A percentile compares a stretch with the other conserved stretches of the same genome.
Evolutionary conservation across 2,888 invertebrate genomes (phyloP).

Genomic region (Caenorhabditis sp.): DNA sequence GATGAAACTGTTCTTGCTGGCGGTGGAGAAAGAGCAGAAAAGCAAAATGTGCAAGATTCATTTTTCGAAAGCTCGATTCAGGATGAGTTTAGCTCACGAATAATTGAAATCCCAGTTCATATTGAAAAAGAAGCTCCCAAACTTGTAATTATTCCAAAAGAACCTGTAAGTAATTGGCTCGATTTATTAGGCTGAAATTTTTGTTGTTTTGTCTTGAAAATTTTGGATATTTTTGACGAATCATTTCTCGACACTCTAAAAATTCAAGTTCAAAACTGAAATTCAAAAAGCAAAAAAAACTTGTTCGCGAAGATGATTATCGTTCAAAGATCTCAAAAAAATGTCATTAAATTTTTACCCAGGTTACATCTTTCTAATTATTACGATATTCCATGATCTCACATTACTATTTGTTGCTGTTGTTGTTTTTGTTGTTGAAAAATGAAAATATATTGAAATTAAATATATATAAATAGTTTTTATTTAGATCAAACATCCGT

Average conservation of each 20-base stretch:
- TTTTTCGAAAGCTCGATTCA: too few relatives aligned
- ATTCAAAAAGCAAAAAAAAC: too few relatives aligned
- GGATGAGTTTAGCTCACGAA: background rate
- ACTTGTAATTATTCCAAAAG: background rate
- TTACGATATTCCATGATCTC: background rate
- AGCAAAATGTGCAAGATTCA: background rate
- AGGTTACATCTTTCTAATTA: too few relatives aligned
- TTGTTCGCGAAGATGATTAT: background rate
- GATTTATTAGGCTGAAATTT: background rate
- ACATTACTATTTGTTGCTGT: background rate
- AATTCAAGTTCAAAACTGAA: background rate
- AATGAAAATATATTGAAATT: background rate
- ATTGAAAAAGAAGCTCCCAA: background rate
- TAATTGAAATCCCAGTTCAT: background rate
- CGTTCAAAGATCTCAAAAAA: background rate
- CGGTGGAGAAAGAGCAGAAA: background rate
- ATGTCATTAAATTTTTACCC: too few relatives aligned
- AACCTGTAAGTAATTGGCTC: background rate
- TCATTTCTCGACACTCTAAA: background rate
- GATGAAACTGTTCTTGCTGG: background rate
- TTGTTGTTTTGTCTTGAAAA: background rate
- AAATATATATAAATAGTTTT: background rate
- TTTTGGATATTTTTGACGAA: background rate
- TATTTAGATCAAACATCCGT: constrained; percentile 23
- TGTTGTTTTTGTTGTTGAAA: background rate